Conservation (phyloP, 2,113 vertebrate genomes). For the Silurus meridionalis region DNA sequence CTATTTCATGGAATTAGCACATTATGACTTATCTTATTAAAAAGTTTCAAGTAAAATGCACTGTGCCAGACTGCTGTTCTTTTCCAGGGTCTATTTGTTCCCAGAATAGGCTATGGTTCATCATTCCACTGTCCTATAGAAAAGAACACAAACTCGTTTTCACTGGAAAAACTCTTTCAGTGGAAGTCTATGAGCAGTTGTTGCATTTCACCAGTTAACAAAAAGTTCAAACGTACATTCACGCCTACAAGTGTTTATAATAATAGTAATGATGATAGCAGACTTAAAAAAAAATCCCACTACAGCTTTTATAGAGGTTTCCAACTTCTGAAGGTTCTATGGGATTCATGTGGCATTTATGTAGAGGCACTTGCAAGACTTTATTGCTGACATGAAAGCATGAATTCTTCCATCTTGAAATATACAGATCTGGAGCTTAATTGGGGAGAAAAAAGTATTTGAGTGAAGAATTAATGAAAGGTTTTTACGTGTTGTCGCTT, state of each 20-base stretch:
- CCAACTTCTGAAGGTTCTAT: neutral
- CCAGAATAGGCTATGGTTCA: neutral
- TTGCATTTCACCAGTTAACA: neutral
- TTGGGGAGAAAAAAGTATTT: neutral
- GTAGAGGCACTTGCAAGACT: neutral
- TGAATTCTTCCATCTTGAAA: neutral
- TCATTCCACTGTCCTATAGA: neutral
- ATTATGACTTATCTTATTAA: neutral
- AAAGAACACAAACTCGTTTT: neutral
- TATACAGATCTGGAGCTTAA: neutral
- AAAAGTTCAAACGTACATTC: neutral
- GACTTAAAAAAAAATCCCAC: neutral
- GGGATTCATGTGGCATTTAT: neutral
- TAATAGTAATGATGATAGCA: neutral
- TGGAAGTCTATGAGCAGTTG: neutral
- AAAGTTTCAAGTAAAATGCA: neutral
- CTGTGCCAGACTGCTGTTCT: neutral
- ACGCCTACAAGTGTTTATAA: neutral
- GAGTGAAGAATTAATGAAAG: neutral
- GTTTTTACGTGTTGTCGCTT: neutral
- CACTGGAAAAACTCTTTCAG: neutral
- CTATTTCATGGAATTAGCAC: too few relatives aligned
- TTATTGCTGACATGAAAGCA: neutral
- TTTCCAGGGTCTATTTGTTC: neutral
- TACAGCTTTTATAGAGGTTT: neutral